Conservation (phyloP, 2,888 invertebrate species). For the Hydroisotoma schaefferi region DNA sequence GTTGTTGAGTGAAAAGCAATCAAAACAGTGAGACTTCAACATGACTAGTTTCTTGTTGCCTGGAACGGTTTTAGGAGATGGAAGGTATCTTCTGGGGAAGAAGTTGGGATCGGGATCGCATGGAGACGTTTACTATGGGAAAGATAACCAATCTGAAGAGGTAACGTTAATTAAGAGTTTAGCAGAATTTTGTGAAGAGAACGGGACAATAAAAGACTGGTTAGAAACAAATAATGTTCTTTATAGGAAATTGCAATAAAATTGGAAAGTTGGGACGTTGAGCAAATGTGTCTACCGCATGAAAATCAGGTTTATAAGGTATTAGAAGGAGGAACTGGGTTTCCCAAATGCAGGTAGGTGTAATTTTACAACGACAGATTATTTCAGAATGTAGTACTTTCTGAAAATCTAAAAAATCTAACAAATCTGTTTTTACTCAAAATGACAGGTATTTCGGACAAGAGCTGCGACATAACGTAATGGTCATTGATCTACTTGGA, state of each 20-base stretch:
- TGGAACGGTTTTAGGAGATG: constrained; percentile 28
- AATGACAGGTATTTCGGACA: constrained; percentile 27
- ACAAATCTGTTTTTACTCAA: background rate
- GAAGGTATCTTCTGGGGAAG: constrained; percentile 26
- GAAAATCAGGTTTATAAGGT: constrained; percentile 33
- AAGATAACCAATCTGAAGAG: constrained; percentile 32
- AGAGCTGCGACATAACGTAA: constrained; percentile 28
- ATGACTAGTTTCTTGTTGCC: constrained; percentile 25
- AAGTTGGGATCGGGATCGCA: constrained; percentile 34
- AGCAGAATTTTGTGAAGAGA: too few relatives aligned
- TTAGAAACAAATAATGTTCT: background rate
- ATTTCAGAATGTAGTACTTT: background rate
- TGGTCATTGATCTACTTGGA: constrained; percentile 33
- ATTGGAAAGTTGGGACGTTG: constrained; percentile 34
- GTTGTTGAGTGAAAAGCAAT: background rate
- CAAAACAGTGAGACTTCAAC: background rate
- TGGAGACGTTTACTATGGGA: constrained; percentile 32
- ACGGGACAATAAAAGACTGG: too few relatives aligned
- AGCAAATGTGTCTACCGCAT: constrained; percentile 30
- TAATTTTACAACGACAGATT: constrained; percentile 3
- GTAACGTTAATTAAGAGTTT: constrained; percentile 14
- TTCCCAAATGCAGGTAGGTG: constrained; percentile 26
- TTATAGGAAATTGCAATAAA: constrained; percentile 36
- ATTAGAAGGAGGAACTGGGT: constrained; percentile 28
- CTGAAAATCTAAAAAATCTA: background rate